Evolutionary conservation across 2,888 invertebrate species (phyloP).

Genomic region (Teleiodes luculella): DNA sequence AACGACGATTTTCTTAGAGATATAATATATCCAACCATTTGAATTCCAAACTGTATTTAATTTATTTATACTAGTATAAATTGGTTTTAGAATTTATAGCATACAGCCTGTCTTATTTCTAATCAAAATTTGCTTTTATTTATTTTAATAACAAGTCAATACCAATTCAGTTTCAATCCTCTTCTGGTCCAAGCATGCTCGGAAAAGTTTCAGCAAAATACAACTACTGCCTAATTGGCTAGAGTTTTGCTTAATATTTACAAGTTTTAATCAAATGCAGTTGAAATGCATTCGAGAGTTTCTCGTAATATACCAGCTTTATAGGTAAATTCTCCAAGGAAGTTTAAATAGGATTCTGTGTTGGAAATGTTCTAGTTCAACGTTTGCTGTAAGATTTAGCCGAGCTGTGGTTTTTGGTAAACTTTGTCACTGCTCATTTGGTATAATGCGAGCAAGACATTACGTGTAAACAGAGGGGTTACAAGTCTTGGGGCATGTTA

Average conservation of each 20-base stretch:
- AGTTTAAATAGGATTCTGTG: slow-evolving; percentile 39
- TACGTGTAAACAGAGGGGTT: neutral
- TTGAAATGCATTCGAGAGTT: slow-evolving; percentile 45
- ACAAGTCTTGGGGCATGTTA: neutral
- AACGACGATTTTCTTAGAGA: too few relatives aligned
- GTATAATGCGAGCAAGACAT: neutral
- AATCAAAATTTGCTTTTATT: slow-evolving; percentile 33
- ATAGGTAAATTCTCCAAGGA: slow-evolving; percentile 33
- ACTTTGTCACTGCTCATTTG: neutral
- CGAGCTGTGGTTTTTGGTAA: slow-evolving; percentile 8
- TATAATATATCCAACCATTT: too few relatives aligned
- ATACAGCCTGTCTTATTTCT: neutral
- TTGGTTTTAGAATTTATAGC: too few relatives aligned
- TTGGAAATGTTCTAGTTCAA: slow-evolving; percentile 23
- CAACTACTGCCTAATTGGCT: slow-evolving; percentile 64
- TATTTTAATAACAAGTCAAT: too few relatives aligned
- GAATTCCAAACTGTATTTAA: too few relatives aligned
- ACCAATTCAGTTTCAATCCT: slow-evolving; percentile 56
- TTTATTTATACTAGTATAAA: too few relatives aligned
- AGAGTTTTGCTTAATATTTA: slow-evolving; percentile 62
- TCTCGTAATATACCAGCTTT: slow-evolving; percentile 41
- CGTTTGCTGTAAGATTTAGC: slow-evolving; percentile 10
- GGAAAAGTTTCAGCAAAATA: slow-evolving; percentile 55
- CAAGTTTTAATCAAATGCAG: slow-evolving; percentile 60
- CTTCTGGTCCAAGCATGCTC: slow-evolving; percentile 43